phyloP scores from a whole-genome alignment of 2,113 vertebrate species.

The Oreochromis aureus region DNA sequence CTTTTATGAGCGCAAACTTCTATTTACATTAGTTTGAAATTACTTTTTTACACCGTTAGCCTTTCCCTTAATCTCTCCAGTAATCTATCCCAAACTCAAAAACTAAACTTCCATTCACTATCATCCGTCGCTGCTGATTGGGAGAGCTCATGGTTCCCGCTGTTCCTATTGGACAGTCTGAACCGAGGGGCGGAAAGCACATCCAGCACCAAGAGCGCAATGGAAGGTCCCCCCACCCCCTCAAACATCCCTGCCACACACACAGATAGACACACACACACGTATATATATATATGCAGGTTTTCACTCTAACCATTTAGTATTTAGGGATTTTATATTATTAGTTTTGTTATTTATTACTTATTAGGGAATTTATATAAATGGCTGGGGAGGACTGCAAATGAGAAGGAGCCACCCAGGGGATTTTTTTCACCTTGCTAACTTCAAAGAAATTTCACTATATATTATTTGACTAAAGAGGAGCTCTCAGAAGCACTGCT shows the following conservation, averaged over 20 bases:
- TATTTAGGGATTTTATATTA: neutral
- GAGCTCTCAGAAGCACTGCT: neutral
- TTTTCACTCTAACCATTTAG: neutral
- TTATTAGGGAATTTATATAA: neutral
- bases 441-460: neutral
- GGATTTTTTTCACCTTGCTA: neutral
- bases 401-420: neutral
- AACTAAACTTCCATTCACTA: slow-evolving; percentile 57
- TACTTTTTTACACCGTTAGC: neutral
- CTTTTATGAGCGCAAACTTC: neutral
- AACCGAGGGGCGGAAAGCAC: neutral
- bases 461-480: neutral
- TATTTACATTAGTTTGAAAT: neutral
- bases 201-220: neutral
- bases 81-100: slow-evolving; percentile 35
- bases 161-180: slow-evolving; percentile 27
- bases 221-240: neutral
- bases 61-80: neutral
- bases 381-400: neutral
- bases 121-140: slow-evolving; percentile 53
- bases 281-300: neutral
- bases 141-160: neutral
- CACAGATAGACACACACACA: neutral
- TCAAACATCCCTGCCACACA: neutral
- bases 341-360: neutral